Conservation (phyloP, 2,797 vertebrate species). For the Labroides dimidiatus region DNA sequence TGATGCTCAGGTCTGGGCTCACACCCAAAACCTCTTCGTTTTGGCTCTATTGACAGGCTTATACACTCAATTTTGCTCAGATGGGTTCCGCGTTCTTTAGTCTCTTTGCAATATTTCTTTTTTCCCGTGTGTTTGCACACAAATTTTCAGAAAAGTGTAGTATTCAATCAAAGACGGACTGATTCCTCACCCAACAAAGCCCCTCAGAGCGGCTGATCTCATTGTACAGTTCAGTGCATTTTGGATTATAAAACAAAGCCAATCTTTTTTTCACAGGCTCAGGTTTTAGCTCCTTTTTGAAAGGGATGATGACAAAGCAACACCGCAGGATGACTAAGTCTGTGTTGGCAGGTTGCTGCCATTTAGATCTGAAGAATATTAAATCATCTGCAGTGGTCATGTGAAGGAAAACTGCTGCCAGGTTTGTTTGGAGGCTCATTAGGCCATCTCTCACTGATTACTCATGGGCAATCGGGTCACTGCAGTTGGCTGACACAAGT, state of each 20-base stretch:
- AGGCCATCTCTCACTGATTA: constrained; percentile 47
- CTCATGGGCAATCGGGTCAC: constrained; percentile 61
- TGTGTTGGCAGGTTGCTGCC: constrained; percentile 41
- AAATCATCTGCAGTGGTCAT: constrained; percentile 64
- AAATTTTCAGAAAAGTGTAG: constrained; percentile 43
- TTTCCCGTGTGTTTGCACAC: constrained; percentile 42
- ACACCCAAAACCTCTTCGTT: constrained; percentile 68
- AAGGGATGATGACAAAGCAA: constrained; percentile 53
- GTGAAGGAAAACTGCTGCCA: constrained; percentile 55
- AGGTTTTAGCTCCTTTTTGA: constrained; percentile 34
- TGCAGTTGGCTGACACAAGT: constrained; percentile 48
- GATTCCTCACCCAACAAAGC: constrained; percentile 56
- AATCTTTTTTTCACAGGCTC: constrained; percentile 42
- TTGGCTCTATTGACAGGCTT: constrained; percentile 69
- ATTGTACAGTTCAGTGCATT: constrained; percentile 49
- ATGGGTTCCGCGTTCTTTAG: constrained; percentile 57
- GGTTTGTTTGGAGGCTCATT: constrained; percentile 65
- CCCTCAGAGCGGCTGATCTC: constrained; percentile 56
- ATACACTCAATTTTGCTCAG: constrained; percentile 51
- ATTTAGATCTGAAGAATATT: constrained; percentile 60
- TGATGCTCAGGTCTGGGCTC: constrained; percentile 69
- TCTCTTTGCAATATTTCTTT: constrained; percentile 32
- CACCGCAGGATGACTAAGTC: constrained; percentile 64
- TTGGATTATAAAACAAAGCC: constrained; percentile 57
- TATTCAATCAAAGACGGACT: constrained; percentile 56